These are phyloP conservation scores for Leptopilina myrica DNA, from an alignment of 2,888 invertebrate genomes.

Conservation along the genomic window DNA sequence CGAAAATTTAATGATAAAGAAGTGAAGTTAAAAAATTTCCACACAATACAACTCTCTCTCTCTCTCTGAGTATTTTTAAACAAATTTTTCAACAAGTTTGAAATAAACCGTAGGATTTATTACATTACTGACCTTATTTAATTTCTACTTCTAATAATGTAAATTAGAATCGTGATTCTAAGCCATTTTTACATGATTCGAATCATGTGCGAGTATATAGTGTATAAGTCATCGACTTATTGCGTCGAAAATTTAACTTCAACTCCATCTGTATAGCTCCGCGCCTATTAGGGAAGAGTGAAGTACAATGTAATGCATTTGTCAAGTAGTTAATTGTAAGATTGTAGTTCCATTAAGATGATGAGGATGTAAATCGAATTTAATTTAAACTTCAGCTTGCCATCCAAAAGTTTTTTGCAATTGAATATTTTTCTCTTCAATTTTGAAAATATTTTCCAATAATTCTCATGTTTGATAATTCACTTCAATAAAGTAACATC, in stretches of 20 bases:
- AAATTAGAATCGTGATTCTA: neutral
- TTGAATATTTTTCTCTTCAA: neutral
- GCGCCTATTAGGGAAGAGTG: constrained; percentile 21
- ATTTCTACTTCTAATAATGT: neutral
- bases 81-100: too few relatives aligned
- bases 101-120: too few relatives aligned
- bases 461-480: neutral
- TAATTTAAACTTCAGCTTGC: neutral
- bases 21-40: too few relatives aligned
- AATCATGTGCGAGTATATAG: neutral
- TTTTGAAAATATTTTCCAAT: neutral
- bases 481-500: too few relatives aligned
- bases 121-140: neutral
- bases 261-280: constrained; percentile 24
- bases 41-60: too few relatives aligned
- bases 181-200: neutral
- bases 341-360: constrained; percentile 22
- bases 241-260: constrained; percentile 29
- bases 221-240: constrained; percentile 30
- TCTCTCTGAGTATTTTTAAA: too few relatives aligned
- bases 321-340: constrained; percentile 13
- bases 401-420: neutral
- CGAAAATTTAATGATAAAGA: too few relatives aligned
- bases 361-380: constrained; percentile 31
- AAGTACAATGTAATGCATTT: constrained; percentile 31